A percentile compares a stretch with the other conserved stretches of the same genome.
Conservation (phyloP, 2,113 vertebrate species). For the Aphyosemion australe region DNA sequence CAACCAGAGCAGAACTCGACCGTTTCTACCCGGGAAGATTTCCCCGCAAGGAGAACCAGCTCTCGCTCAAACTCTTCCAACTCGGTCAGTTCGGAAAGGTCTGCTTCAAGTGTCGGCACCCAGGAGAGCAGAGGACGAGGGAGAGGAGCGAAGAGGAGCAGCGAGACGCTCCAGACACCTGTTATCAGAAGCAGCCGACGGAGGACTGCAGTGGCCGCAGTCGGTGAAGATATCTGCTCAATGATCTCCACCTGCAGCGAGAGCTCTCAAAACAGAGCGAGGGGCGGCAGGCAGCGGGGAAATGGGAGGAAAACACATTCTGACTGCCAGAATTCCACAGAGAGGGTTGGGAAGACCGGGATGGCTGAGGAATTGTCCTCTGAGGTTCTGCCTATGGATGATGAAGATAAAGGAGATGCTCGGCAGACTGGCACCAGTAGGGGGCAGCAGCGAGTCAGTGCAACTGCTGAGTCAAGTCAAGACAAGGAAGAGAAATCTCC, state of each 20-base stretch:
- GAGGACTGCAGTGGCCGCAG: constrained; percentile 39
- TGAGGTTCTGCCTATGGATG: not conserved
- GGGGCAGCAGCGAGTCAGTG: constrained; percentile 35
- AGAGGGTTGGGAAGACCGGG: constrained; percentile 39
- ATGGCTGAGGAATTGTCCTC: constrained; percentile 11
- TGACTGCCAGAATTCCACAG: not conserved
- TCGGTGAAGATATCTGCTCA: constrained; percentile 14
- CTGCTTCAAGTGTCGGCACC: constrained; percentile 31
- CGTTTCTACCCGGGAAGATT: constrained; percentile 16
- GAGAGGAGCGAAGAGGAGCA: constrained; percentile 36
- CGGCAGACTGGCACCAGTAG: constrained; percentile 50
- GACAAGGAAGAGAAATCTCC: constrained; percentile 8
- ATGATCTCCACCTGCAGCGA: constrained; percentile 48
- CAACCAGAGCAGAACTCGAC: not conserved
- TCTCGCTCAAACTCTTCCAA: constrained; percentile 73
- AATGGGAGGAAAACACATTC: constrained; percentile 44
- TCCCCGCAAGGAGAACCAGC: constrained; percentile 58
- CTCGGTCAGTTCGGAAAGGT: constrained; percentile 72
- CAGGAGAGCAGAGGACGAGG: constrained; percentile 37
- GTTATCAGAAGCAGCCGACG: constrained; percentile 27
- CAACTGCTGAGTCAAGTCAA: constrained; percentile 14
- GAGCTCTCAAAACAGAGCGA: constrained; percentile 43
- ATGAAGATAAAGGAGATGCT: constrained; percentile 14
- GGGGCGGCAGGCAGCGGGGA: constrained; percentile 44
- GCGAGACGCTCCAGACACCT: not conserved